Conservation (phyloP, 1,140 invertebrate genomes). For the Augochlora pura region DNA sequence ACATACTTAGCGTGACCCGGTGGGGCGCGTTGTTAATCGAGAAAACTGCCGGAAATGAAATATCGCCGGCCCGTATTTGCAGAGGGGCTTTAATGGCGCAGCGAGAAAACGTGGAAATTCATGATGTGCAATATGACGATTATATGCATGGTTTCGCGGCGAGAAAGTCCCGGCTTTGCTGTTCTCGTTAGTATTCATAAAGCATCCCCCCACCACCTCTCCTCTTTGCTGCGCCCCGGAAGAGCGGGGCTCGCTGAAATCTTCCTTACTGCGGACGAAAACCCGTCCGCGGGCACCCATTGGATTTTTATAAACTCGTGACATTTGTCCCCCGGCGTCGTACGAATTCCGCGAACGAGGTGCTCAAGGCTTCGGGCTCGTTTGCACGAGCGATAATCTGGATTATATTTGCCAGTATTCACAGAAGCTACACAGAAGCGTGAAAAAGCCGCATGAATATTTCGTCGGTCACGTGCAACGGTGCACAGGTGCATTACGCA, state of each 20-base stretch:
- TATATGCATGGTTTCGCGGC: constrained; percentile 12
- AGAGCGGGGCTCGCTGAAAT: neutral
- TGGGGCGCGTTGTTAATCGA: constrained; percentile 5
- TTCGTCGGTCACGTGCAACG: neutral
- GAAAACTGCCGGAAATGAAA: constrained; percentile 36
- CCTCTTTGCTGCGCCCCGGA: no score
- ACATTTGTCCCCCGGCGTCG: neutral
- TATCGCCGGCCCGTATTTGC: constrained; percentile 4
- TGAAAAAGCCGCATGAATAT: neutral
- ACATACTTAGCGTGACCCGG: neutral
- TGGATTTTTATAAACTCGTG: neutral
- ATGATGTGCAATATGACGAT: constrained; percentile 28
- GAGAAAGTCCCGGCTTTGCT: neutral
- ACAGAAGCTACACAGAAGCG: neutral
- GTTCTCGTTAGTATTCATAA: constrained; percentile 33
- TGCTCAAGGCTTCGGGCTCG: no score
- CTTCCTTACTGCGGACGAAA: neutral
- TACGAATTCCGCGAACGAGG: neutral
- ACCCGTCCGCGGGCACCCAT: neutral
- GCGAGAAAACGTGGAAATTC: constrained; percentile 33
- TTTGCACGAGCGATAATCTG: neutral
- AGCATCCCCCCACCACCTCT: constrained; percentile 3
- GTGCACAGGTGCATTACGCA: neutral
- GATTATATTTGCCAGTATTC: neutral
- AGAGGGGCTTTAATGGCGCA: constrained; percentile 11